phyloP scores from a whole-genome alignment of 2,888 invertebrate genomes.

The Tachina grossa region DNA sequence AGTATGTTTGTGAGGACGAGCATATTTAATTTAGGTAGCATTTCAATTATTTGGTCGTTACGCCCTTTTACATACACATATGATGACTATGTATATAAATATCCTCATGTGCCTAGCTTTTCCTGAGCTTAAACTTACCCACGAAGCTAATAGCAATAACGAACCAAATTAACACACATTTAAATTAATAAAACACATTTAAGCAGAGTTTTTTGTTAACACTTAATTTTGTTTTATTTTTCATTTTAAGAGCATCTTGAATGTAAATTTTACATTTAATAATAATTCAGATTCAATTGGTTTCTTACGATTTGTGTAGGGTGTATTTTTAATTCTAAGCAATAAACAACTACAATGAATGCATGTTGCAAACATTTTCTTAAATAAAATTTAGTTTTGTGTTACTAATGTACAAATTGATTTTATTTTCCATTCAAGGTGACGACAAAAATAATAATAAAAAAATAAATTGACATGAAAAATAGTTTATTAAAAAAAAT shows the following conservation, averaged over 20 bases:
- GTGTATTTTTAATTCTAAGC: constrained; percentile 46
- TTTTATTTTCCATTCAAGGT: constrained; percentile 8
- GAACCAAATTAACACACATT: background rate
- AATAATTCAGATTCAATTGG: constrained; percentile 55
- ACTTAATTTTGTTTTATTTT: constrained; percentile 66
- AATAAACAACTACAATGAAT: constrained; percentile 66
- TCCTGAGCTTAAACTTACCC: too few relatives aligned
- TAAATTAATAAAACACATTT: constrained; percentile 26
- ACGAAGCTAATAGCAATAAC: too few relatives aligned
- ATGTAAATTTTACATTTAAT: constrained; percentile 65
- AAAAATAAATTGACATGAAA: constrained; percentile 21
- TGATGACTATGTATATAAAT: too few relatives aligned
- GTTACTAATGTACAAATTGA: constrained; percentile 51
- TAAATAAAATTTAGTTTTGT: constrained; percentile 18
- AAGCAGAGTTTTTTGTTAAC: constrained; percentile 41
- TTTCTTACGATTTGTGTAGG: constrained; percentile 43
- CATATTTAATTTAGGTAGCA: too few relatives aligned
- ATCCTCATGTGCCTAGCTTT: too few relatives aligned
- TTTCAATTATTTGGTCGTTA: too few relatives aligned
- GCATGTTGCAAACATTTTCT: constrained; percentile 41
- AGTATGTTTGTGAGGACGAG: too few relatives aligned
- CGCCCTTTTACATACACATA: too few relatives aligned
- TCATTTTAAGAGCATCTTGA: constrained; percentile 67
- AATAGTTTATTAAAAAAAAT: constrained; percentile 37
- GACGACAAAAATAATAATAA: constrained; percentile 15